These are phyloP conservation scores for Caenorhabditis brenneri DNA, from an alignment of 1,140 invertebrate genomes.

Conservation along the genomic window DNA sequence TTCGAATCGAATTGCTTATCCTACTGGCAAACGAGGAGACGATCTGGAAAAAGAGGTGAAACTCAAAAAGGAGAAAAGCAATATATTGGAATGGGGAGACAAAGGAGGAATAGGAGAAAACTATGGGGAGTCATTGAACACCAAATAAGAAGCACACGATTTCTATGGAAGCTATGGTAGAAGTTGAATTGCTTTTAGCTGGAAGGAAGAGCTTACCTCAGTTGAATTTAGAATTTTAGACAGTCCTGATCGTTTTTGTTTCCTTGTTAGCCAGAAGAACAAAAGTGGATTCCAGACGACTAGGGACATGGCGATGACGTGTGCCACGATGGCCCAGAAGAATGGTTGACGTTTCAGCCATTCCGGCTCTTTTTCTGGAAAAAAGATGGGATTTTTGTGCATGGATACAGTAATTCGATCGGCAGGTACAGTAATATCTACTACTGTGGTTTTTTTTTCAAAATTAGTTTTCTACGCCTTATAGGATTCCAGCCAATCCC, in stretches of 20 bases:
- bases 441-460: not conserved
- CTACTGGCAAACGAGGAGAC: slow-evolving; percentile 44
- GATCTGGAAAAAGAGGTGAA: slow-evolving; percentile 17
- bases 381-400: not conserved
- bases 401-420: no score
- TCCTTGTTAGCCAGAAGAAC: slow-evolving; percentile 70
- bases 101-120: not conserved
- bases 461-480: no score
- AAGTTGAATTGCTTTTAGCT: not conserved
- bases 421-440: no score
- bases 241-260: slow-evolving; percentile 64
- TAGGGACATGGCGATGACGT: slow-evolving; percentile 68
- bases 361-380: slow-evolving; percentile 64
- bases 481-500: no score
- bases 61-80: not conserved
- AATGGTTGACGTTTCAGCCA: slow-evolving; percentile 67
- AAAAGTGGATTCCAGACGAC: slow-evolving; percentile 70
- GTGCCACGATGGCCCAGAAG: slow-evolving; percentile 67
- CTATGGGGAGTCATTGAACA: not conserved
- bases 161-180: not conserved
- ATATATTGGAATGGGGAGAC: not conserved
- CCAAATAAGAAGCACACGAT: slow-evolving; percentile 6
- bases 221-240: slow-evolving; percentile 64
- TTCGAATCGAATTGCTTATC: slow-evolving; percentile 26
- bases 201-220: slow-evolving; percentile 55